Conservation (phyloP, 64 coral and sea anemone genomes). For the Anthopleura sola region DNA sequence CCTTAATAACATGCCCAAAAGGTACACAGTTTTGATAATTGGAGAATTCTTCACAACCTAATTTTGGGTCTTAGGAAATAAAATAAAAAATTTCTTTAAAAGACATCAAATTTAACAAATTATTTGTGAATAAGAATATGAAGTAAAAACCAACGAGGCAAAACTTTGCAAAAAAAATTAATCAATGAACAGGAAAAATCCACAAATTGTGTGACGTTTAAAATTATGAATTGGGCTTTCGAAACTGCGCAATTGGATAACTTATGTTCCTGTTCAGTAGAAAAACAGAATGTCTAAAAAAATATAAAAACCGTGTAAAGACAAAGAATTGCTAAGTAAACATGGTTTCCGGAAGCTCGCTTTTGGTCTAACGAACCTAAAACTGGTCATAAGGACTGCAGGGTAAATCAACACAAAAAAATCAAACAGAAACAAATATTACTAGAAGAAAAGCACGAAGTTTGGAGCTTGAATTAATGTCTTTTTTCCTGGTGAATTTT, state of each 20-base stretch:
- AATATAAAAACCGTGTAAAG: neutral
- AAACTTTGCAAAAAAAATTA: neutral
- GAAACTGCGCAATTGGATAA: neutral
- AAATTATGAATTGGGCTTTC: neutral
- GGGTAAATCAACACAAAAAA: neutral
- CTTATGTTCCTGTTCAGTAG: too few relatives aligned
- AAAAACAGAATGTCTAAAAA: neutral
- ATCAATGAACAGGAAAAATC: neutral
- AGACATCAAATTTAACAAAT: too few relatives aligned
- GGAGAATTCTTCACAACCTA: too few relatives aligned
- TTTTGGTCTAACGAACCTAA: neutral
- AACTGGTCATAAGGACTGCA: neutral
- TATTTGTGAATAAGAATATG: neutral
- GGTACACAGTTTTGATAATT: too few relatives aligned
- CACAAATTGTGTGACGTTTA: neutral
- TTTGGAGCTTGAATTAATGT: neutral
- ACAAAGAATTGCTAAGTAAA: constrained; percentile 1
- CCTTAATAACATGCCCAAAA: too few relatives aligned
- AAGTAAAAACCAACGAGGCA: neutral
- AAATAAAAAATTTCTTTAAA: neutral
- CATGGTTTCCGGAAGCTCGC: neutral
- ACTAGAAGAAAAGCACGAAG: neutral
- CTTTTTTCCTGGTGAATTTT: neutral
- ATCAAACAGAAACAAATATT: neutral
- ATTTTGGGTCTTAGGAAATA: neutral